Percentiles rank a stretch among this genome's conserved stretches.
These are phyloP conservation scores for Rhynchonycteris naso DNA, from an alignment of 2,797 vertebrate species.

Conservation along the genomic window DNA sequence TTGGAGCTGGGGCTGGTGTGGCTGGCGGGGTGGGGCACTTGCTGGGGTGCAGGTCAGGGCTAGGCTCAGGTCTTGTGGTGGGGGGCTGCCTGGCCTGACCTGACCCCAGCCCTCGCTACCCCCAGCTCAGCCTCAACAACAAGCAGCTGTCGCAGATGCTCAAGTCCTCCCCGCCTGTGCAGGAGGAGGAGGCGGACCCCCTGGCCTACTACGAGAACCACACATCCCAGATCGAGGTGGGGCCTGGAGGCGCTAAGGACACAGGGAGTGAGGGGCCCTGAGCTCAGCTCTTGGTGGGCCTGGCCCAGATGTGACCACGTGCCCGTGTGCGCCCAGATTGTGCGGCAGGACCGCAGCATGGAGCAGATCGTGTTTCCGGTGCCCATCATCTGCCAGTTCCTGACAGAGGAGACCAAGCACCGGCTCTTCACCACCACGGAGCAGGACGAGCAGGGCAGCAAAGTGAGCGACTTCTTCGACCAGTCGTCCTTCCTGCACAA, in stretches of 20 bases:
- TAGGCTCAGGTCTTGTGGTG: background rate
- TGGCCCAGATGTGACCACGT: rapidly evolving
- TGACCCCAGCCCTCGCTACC: background rate
- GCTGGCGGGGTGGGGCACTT: background rate
- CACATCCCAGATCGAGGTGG: conserved; percentile 95
- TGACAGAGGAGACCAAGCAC: conserved; percentile 95
- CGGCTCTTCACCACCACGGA: conserved; percentile 96
- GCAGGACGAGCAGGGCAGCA: conserved; percentile 98
- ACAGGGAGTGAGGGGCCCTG: rapidly evolving
- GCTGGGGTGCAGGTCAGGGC: too few relatives aligned
- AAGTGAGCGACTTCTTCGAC: conserved; percentile 98
- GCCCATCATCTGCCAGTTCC: conserved; percentile 95
- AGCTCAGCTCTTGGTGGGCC: background rate
- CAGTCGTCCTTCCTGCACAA: conserved; percentile 97
- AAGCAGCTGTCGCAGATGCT: conserved; percentile 96
- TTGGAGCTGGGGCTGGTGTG: background rate
- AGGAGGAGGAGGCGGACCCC: conserved; percentile 92
- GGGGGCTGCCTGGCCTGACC: background rate
- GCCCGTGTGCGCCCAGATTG: conserved; percentile 87
- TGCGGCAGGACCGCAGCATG: conserved; percentile 97
- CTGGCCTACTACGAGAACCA: conserved; percentile 93
- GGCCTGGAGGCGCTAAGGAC: background rate
- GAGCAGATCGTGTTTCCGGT: conserved; percentile 98
- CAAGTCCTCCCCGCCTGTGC: conserved; percentile 89
- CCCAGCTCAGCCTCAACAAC: conserved; percentile 96